Evolutionary conservation across 2,113 vertebrate genomes (phyloP).

Genomic region (Labrus mixtus): DNA sequence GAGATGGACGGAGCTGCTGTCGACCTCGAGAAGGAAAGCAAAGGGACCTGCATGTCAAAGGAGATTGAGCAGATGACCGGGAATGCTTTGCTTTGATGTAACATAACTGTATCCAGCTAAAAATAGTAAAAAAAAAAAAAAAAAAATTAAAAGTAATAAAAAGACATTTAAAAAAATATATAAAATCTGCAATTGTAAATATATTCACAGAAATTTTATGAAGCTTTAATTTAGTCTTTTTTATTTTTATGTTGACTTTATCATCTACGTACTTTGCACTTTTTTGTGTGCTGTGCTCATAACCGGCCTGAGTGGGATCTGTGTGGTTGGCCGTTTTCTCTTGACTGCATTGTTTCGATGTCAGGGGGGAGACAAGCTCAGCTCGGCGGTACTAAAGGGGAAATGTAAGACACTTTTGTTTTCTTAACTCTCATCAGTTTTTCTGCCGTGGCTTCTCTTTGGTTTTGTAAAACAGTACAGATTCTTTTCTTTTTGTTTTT

Average conservation of each 20-base stretch:
- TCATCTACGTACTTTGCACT: constrained; percentile 80
- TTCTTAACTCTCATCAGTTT: constrained; percentile 64
- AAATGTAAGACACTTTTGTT: constrained; percentile 72
- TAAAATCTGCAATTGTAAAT: constrained; percentile 80
- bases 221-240: constrained; percentile 72
- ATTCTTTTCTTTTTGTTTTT: constrained; percentile 48
- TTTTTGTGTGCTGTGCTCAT: constrained; percentile 74
- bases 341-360: constrained; percentile 55
- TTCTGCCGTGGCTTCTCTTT: constrained; percentile 74
- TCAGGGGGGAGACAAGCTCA: constrained; percentile 56
- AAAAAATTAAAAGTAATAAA: constrained; percentile 5
- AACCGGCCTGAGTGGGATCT: constrained; percentile 60
- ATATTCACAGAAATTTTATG: constrained; percentile 75
- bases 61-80: constrained; percentile 76
- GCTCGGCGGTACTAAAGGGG: constrained; percentile 63
- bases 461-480: constrained; percentile 73
- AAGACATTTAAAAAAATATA: constrained; percentile 14
- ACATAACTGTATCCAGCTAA: constrained; percentile 79
- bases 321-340: constrained; percentile 67
- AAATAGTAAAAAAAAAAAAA: constrained; percentile 24
- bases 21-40: constrained; percentile 58
- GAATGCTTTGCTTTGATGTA: constrained; percentile 86
- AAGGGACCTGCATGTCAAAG: constrained; percentile 80
- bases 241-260: constrained; percentile 37
- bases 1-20: constrained; percentile 46